Evolutionary conservation across 2,888 invertebrate species (phyloP), one percentile per base, ranked within the genome.

Genomic region (Agrotis segetum): DNA sequence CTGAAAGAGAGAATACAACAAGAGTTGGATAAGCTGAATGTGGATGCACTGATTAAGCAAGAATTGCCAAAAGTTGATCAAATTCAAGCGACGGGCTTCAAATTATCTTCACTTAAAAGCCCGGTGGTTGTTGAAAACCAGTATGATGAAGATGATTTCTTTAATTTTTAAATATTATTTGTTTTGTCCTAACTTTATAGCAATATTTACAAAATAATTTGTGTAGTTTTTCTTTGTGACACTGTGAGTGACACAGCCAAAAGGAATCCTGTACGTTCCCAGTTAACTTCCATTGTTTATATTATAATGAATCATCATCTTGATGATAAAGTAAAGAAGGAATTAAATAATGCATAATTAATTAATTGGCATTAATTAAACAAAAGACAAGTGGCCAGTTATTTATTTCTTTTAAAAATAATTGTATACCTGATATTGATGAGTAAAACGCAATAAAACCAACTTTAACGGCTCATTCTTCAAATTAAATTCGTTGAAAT

Each of bases 41-140:
- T 98, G 7, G 98, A 98, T 88, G 96, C 97, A 79, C 91, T 97
- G 66, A 97, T 98, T 72, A 97, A 97, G 85, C 97, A 97, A 71
- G 97, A 97, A 87, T 94, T 97, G 65, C 97, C 97, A 2, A 97
- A 97, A 87, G 93, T 98, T 61, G 97, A 98, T 82, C 95, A 97
- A 86, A 96, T 97, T 88, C 96, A 96, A 73, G 92, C 91, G 53
- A 89, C 90, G 62, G 96, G 95, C 1, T 94, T 96, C n/a, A 95
- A 95, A 74, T 80, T 96, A n/a, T 96, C 96, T 0, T 85, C 91
- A 7, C 87, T 96, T 14, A 92, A 87, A 74, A 85, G 77, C 13
- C 76, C 87, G 5, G 85, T 85, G 9, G 66, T 81, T 1, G 71
- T 75, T 13, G 82, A 91, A 1, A 87, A 89, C 56, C 83, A 86